These are phyloP conservation scores for Tor tambroides DNA, from an alignment of 2,113 vertebrate genomes.

Conservation along the genomic window DNA sequence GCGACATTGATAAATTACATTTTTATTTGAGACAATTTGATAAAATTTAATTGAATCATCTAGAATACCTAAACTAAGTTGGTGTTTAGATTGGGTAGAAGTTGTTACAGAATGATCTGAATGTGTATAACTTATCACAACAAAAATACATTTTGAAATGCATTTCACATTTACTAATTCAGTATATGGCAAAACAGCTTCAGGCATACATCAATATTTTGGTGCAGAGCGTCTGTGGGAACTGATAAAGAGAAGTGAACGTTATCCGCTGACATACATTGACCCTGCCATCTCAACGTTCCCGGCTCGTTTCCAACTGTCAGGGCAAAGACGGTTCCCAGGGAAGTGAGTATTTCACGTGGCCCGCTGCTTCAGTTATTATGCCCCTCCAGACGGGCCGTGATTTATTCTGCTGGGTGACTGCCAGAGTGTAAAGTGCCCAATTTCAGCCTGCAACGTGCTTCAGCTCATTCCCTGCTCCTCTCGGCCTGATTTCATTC, in stretches of 20 bases:
- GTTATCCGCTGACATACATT: not conserved
- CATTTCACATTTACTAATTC: not conserved
- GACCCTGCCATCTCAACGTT: conserved; percentile 42
- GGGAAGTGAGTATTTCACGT: conserved; percentile 66
- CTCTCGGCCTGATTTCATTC: conserved; percentile 68
- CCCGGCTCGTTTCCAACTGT: conserved; percentile 50
- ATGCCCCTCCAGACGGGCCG: conserved; percentile 67
- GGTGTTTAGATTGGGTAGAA: not conserved
- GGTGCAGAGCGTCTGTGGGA: not conserved
- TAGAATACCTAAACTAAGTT: not conserved
- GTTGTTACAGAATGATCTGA: not conserved
- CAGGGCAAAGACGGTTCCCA: conserved; percentile 62
- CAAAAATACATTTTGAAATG: not conserved
- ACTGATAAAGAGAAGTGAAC: not conserved
- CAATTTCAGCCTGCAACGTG: conserved; percentile 75
- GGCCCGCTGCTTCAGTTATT: conserved; percentile 64
- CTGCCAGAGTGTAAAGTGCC: conserved; percentile 76
- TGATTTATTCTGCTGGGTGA: conserved; percentile 73
- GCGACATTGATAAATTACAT: not conserved
- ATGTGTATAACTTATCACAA: not conserved
- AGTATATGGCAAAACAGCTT: not conserved
- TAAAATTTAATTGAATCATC: not conserved
- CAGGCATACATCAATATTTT: not conserved
- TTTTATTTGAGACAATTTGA: not conserved
- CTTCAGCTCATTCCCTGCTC: conserved; percentile 66